A percentile compares a stretch with the other conserved stretches of the same genome.
Evolutionary conservation across 2,797 vertebrate genomes (phyloP).

Genomic region (Molossus molossus): DNA sequence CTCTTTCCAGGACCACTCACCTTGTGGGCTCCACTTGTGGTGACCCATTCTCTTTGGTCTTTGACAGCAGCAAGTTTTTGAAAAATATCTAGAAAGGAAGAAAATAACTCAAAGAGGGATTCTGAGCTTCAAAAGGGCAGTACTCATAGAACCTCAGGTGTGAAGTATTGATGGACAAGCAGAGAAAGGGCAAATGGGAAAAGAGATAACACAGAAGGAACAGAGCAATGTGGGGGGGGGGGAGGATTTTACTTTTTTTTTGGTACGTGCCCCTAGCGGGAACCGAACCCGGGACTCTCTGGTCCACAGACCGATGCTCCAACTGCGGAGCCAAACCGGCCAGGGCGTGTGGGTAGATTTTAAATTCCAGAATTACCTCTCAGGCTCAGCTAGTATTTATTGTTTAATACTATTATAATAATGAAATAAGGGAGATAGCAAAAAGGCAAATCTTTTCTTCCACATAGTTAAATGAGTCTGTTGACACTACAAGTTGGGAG

Average conservation of each 20-base stretch:
- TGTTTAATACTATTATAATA: background rate
- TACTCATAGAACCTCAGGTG: background rate
- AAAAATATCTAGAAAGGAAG: conserved; percentile 92
- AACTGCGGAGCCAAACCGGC: too few species aligned
- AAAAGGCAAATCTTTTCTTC: background rate
- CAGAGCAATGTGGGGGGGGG: too few species aligned
- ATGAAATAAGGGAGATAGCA: background rate
- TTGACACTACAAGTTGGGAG: background rate
- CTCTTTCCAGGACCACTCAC: conserved; percentile 85
- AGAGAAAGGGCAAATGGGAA: background rate
- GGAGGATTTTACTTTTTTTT: too few species aligned
- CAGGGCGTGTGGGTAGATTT: background rate
- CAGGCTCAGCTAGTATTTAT: background rate
- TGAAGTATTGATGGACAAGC: background rate
- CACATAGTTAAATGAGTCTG: background rate
- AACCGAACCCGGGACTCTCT: too few species aligned
- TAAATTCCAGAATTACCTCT: background rate
- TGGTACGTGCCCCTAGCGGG: too few species aligned
- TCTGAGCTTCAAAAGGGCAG: background rate
- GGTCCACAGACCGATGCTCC: too few species aligned
- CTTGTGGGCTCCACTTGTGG: conserved; percentile 92
- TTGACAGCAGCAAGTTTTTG: conserved; percentile 93
- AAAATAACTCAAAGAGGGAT: conserved; percentile 32
- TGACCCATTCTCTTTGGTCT: conserved; percentile 92
- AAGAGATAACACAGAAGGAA: background rate